A percentile compares a stretch with the other conserved stretches of the same genome.
Evolutionary conservation across 2,888 invertebrate genomes (phyloP).

Genomic region (Pachliopta kotzebuea): DNA sequence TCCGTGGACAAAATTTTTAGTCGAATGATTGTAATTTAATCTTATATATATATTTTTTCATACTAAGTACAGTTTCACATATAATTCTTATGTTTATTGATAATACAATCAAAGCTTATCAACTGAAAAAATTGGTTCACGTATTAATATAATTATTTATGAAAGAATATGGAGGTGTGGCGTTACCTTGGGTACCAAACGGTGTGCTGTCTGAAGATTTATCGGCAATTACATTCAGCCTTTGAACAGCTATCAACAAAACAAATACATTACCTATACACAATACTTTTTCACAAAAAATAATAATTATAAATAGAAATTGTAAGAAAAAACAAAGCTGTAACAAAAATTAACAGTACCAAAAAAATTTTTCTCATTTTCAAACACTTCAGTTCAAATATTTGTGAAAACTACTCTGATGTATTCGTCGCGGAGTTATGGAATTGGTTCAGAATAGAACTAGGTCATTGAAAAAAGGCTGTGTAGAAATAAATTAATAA

Average conservation of each 20-base stretch:
- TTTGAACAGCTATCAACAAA: slow-evolving; percentile 59
- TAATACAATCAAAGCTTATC: neutral
- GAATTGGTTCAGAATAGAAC: too few species aligned
- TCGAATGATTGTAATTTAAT: neutral
- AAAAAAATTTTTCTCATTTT: too few species aligned
- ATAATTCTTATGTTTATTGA: neutral
- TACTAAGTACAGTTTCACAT: neutral
- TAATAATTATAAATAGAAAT: neutral
- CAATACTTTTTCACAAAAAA: slow-evolving; percentile 1
- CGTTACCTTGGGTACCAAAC: slow-evolving; percentile 70
- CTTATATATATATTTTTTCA: neutral
- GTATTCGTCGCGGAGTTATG: too few species aligned
- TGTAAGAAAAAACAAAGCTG: too few species aligned
- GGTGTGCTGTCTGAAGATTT: slow-evolving; percentile 69
- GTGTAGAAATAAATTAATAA: slow-evolving; percentile 14
- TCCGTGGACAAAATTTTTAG: too few species aligned
- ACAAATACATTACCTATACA: neutral
- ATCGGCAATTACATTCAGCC: slow-evolving; percentile 68
- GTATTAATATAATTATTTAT: neutral
- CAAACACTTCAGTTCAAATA: too few species aligned
- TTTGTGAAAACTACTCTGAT: too few species aligned
- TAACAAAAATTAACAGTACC: too few species aligned
- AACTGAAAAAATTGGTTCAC: neutral
- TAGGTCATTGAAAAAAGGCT: slow-evolving; percentile 33
- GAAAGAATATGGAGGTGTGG: neutral